Conservation (phyloP, 64 coral and sea anemone species). For the Montipora sp. region DNA sequence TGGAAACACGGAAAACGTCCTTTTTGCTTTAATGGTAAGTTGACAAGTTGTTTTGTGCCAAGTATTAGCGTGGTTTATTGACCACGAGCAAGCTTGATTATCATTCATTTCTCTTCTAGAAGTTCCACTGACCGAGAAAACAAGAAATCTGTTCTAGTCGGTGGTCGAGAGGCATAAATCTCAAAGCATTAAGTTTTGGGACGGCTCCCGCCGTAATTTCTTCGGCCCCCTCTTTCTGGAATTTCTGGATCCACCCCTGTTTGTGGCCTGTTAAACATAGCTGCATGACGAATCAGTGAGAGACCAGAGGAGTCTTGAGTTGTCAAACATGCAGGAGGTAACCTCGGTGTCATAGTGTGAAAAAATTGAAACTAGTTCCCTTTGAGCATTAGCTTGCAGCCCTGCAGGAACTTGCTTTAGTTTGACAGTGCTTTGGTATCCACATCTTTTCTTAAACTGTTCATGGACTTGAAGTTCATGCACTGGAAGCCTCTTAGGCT, state of each 20-base stretch:
- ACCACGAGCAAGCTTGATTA: too few species aligned
- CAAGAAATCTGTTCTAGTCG: too few species aligned
- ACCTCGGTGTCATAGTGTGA: constrained; percentile 78
- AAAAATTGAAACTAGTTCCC: constrained; percentile 79
- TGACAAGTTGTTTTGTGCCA: too few species aligned
- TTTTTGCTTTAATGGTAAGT: too few species aligned
- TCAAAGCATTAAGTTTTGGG: too few species aligned
- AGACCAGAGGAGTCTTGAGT: constrained; percentile 90
- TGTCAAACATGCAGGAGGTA: constrained; percentile 84
- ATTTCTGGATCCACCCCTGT: neutral
- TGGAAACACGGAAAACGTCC: too few species aligned
- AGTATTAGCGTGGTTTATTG: too few species aligned
- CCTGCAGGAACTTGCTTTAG: constrained; percentile 91
- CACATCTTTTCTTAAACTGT: constrained; percentile 94
- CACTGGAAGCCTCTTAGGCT: constrained; percentile 86
- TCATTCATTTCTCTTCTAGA: too few species aligned
- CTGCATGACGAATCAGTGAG: constrained; percentile 96
- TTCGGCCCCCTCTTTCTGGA: too few species aligned
- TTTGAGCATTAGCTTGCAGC: constrained; percentile 81
- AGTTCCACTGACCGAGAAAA: too few species aligned
- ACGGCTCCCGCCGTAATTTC: too few species aligned
- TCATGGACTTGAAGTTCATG: constrained; percentile 92
- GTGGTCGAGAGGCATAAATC: too few species aligned
- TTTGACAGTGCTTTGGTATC: constrained; percentile 89
- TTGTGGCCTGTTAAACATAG: constrained; percentile 93